Conservation (phyloP, 2,797 vertebrate species). For the Emydoidea blandingii region DNA sequence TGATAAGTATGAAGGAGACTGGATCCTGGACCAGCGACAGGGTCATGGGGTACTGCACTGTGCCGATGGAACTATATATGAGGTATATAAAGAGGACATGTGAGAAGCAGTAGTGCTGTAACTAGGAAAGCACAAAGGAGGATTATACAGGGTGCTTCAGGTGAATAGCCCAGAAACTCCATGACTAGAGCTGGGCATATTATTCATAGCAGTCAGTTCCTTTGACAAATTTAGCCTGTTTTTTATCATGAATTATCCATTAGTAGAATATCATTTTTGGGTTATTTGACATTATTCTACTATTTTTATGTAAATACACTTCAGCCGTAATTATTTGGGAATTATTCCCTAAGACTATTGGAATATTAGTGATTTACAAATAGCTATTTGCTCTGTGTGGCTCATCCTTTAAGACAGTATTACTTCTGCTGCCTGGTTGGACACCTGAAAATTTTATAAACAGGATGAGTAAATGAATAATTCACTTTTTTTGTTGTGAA, state of each 20-base stretch:
- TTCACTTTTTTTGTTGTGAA: no score
- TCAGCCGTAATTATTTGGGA: background rate
- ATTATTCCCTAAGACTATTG: background rate
- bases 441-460: no score
- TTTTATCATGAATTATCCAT: background rate
- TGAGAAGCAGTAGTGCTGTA: background rate
- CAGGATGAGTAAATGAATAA: no score
- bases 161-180: background rate
- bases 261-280: background rate
- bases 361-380: background rate
- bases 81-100: constrained; percentile 60
- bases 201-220: background rate
- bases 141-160: background rate
- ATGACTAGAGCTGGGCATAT: background rate
- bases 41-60: constrained; percentile 77
- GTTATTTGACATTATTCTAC: background rate
- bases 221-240: background rate
- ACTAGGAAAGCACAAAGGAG: background rate
- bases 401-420: no score
- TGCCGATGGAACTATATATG: constrained; percentile 72
- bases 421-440: no score
- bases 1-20: constrained; percentile 77
- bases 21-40: constrained; percentile 79
- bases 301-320: background rate
- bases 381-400: background rate